phyloP scores from a whole-genome alignment of 2,797 vertebrate genomes.

The Leontopithecus rosalia region DNA sequence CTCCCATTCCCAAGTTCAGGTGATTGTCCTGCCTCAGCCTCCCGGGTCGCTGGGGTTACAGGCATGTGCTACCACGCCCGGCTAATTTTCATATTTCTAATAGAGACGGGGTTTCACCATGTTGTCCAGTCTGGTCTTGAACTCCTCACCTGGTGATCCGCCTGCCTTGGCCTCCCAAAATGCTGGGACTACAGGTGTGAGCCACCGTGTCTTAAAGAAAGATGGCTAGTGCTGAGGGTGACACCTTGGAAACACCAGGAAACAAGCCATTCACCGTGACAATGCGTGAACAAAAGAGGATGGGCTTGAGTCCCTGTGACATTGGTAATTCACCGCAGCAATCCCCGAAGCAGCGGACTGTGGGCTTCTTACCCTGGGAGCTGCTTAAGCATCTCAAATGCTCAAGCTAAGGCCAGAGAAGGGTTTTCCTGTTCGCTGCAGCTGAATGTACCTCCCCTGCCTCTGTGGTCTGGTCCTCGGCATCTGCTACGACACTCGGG shows the following conservation, averaged over 20 bases:
- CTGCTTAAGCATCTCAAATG: neutral
- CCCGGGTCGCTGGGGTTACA: too few species aligned
- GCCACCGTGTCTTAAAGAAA: neutral
- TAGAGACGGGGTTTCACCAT: too few species aligned
- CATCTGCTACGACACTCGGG: fast-evolving
- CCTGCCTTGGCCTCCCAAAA: too few species aligned
- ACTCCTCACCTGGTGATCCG: fast-evolving
- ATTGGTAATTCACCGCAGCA: neutral
- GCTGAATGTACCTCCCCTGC: neutral
- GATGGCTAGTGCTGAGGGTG: neutral
- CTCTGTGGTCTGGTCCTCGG: neutral
- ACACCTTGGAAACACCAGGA: neutral
- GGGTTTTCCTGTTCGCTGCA: neutral
- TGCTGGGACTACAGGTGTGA: too few species aligned
- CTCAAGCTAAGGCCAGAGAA: fast-evolving
- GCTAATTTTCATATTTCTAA: too few species aligned
- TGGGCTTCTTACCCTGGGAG: neutral
- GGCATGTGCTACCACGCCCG: too few species aligned
- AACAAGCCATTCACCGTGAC: neutral
- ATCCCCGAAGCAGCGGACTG: neutral
- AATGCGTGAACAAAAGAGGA: neutral
- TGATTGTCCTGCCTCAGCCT: too few species aligned
- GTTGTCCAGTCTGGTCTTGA: too few species aligned
- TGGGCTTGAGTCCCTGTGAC: neutral
- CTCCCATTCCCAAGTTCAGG: too few species aligned